Evolutionary conservation across 2,888 invertebrate species (phyloP).

Genomic region (Dryococelus australis): DNA sequence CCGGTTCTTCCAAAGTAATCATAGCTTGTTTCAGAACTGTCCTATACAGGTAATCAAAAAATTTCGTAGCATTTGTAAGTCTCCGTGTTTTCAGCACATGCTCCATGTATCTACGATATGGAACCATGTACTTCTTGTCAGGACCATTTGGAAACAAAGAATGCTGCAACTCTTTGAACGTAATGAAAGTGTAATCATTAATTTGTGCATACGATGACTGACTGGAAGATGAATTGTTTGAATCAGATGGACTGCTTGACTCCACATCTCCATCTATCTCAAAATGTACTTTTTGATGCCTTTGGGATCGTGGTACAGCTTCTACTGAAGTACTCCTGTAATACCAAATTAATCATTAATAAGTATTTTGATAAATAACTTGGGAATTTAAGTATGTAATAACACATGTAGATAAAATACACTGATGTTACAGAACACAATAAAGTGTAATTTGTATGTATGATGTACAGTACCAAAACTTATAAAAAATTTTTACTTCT

Average conservation of each 20-base stretch:
- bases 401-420: no score
- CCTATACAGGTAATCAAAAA: constrained; percentile 76
- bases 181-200: constrained; percentile 60
- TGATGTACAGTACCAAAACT: no score
- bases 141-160: background rate
- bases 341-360: constrained; percentile 51
- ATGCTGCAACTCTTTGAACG: background rate
- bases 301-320: constrained; percentile 31
- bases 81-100: constrained; percentile 84
- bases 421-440: no score
- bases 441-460: no score
- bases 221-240: constrained; percentile 55
- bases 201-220: background rate
- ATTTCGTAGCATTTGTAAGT: constrained; percentile 79
- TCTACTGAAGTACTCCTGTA: constrained; percentile 40
- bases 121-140: constrained; percentile 3
- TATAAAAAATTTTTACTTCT: no score
- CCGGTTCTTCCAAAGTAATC: constrained; percentile 71
- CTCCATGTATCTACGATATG: constrained; percentile 45
- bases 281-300: constrained; percentile 45
- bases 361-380: no score
- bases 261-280: constrained; percentile 49
- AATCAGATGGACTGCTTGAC: constrained; percentile 61
- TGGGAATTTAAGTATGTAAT: no score
- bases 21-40: constrained; percentile 74